Evolutionary conservation across 1,140 invertebrate species (phyloP), one percentile per base, ranked within the genome.

Genomic region (Cydia splendana): DNA sequence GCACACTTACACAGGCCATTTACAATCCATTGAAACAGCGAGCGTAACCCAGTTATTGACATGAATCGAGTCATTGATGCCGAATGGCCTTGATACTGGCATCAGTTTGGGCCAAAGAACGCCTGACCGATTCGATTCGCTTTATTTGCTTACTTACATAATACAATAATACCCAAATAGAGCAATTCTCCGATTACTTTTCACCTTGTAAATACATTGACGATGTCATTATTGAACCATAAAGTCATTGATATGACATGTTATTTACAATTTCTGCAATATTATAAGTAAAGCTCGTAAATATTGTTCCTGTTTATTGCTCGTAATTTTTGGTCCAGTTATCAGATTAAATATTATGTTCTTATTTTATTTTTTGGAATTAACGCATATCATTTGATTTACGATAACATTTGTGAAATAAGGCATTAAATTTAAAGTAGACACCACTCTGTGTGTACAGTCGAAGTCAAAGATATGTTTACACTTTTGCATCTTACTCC

Each of bases 1-100:
- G n/a, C n/a, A 0, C 20, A 62, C 57, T 62, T 62, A 24, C 57
- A 53, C 51, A 53, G 57, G 20, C 57, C 57, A 62, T n/a, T 53
- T 62, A 62, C 57, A 62, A 62, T 62, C 57, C 51, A 53, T 18
- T 18, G 57, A 38, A 69, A 65, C 28, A 65, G 12, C 28, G 13
- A 71, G 67, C 34, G 67, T 71, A 71, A 71, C 67, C 67, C 67
- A 71, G 67, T 71, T 71, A 71, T 71, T n/a, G 67, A 18, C 30
- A 71, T 71, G 67, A 71, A 38, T 71, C 38, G 34, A 38, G 65
- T 67, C 30, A 38, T 67, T 71, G 67, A 71, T 71, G 67, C 67
- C 34, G 67, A 15, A 28, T 42, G 67, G 67, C 67, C 67, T 71
- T 71, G 67, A 38, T 71, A 71, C 67, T 71, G 13, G 30, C 12